Evolutionary conservation across 2,888 invertebrate genomes (phyloP), one percentile per base, ranked within the genome.

Genomic region (Cantharis lateralis): DNA sequence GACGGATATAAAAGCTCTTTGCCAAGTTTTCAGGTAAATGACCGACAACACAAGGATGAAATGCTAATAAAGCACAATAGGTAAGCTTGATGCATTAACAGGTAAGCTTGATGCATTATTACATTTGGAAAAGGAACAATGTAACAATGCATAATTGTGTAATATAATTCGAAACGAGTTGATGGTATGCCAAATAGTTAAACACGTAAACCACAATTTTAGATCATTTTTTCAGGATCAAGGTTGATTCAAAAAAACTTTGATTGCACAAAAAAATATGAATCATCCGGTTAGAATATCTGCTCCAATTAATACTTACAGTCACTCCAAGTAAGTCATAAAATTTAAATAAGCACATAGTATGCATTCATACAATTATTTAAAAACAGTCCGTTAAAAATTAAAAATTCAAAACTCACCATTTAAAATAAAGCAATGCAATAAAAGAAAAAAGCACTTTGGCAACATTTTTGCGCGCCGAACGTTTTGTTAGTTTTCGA

Each of bases 181-280:
- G 72, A 72, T 61, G 15, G 10, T n/a, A 11, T 72, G 72, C 72
- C 72, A 72, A 72, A 48, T 16, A 66, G 5, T 28, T 16, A 26
- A 63, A 63, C 32, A 20, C 48, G 66, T 72, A 72, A 72, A 72
- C 64, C 61, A 72, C 48, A 68, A 20, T 61, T 72, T 68, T 72
- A 72, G 72, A 72, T n/a, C 15, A 61, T 72, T 68, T 72, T 66
- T 72, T 32, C 32, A 15, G 15, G 68, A 61, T 68, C 61, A 72
- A 68, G 72, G 66, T 15, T 66, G 26, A 64, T 71, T 10, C 16
- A 48, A 71, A 28, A 71, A 28, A 66, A 13, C 2, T 66, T 66
- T 24, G n/a, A 20, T 15, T 20, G 5, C 24, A 66, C n/a, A 20
- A 10, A n/a, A 20, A 20, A 18, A n/a, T n/a, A 7, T 66, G 64